phyloP scores from a whole-genome alignment of 1,140 invertebrate species.

The Pseudomyrmex dendroicus region DNA sequence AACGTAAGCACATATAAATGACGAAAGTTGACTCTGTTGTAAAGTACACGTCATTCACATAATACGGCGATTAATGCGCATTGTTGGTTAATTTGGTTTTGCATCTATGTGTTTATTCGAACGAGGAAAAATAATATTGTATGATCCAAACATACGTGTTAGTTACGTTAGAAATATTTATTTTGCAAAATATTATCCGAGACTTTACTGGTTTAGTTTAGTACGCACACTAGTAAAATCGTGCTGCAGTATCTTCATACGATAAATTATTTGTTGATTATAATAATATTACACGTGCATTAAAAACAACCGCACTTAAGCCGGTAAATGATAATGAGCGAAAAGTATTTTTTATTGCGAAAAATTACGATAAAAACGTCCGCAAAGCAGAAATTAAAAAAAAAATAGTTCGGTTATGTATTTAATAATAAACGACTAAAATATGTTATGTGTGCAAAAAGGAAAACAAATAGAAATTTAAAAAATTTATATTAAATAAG shows the following conservation, averaged over 20 bases:
- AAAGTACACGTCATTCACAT: no score
- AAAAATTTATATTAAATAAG: no score
- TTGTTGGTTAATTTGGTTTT: constrained; percentile 5
- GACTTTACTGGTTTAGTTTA: constrained; percentile 36
- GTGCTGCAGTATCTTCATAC: neutral
- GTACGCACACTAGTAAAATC: neutral
- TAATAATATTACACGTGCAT: neutral
- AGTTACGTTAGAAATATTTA: neutral
- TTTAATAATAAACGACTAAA: constrained; percentile 23
- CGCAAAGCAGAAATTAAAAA: neutral
- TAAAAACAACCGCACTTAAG: constrained; percentile 28
- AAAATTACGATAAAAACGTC: neutral
- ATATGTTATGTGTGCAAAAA: neutral
- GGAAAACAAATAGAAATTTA: neutral
- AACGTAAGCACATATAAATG: neutral
- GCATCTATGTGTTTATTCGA: neutral
- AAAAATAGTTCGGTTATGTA: constrained; percentile 27
- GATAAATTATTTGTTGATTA: constrained; percentile 27
- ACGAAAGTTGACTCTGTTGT: neutral
- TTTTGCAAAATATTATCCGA: constrained; percentile 31
- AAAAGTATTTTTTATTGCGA: constrained; percentile 1
- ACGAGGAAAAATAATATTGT: constrained; percentile 13
- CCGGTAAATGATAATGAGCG: constrained; percentile 22
- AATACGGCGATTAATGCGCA: neutral
- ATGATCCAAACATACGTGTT: neutral